Evolutionary conservation across 1,140 invertebrate species (phyloP), one percentile per base, ranked within the genome.

Genomic region (Hesperophylax magnus): DNA sequence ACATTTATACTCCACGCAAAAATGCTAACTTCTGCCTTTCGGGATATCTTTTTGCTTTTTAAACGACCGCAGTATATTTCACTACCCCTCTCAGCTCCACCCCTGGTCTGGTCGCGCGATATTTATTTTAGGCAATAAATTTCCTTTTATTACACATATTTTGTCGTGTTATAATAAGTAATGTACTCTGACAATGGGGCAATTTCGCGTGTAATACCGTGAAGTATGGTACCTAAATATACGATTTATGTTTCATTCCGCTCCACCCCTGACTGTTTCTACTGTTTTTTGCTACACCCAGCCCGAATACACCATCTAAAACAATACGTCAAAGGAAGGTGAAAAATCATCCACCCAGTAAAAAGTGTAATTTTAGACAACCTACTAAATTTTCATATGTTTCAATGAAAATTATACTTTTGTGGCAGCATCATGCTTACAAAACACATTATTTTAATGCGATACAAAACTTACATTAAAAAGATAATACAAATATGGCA

Each of bases 121-220:
- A 90, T 90, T 90, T 90, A 90, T 89, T 90, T 90, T 90, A 86
- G 85, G 84, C 86, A 85, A 90, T 90, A 90, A 90, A 90, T 90
- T 87, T 88, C 87, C 77, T 90, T 90, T 90, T 90, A 90, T 90
- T 90, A 89, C 89, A 89, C 88, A 90, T 90, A 90, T 90, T 90
- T 90, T 90, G 89, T 89, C 87, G 89, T 89, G 89, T 89, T 90
- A 89, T 89, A 90, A 90, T 90, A 90, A 90, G 89, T 90, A 90
- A 90, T 90, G 89, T 89, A 90, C 87, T 88, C 86, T 88, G 87
- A 89, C 84, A 82, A 83, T 83, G 81, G 82, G 84, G 88, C 88
- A 88, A 89, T 89, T 89, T 90, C 88, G 86, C 88, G 86, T 89
- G 88, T 89, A 89, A 89, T 88, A 86, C 87, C 85, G 76, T 82